These are phyloP conservation scores for Poeciliopsis turneri DNA, from an alignment of 2,797 vertebrate species.

Conservation along the genomic window DNA sequence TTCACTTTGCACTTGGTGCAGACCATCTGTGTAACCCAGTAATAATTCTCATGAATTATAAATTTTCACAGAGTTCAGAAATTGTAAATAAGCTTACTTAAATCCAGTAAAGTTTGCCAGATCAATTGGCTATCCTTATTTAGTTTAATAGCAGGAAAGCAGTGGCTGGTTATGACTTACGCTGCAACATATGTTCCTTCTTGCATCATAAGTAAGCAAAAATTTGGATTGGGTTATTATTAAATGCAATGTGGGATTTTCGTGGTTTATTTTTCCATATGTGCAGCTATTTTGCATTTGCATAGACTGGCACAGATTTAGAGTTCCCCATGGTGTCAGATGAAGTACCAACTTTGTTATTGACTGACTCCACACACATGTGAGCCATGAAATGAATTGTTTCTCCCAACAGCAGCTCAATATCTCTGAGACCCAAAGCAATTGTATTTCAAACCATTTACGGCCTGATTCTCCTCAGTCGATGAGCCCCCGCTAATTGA, in stretches of 20 bases:
- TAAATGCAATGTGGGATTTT: background rate
- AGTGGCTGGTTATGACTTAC: background rate
- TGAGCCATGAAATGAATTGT: constrained; percentile 20
- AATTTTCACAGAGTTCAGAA: constrained; percentile 1
- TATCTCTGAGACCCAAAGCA: constrained; percentile 22
- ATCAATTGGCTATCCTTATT: background rate
- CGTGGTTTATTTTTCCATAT: background rate
- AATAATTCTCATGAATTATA: constrained; percentile 2
- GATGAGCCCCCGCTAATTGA: constrained; percentile 34
- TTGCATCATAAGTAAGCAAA: background rate
- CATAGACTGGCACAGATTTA: constrained; percentile 37
- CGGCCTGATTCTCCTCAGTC: constrained; percentile 21
- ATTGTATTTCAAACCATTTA: constrained; percentile 34
- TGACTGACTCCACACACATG: constrained; percentile 26
- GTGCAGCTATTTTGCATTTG: constrained; percentile 28
- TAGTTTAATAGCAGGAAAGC: background rate
- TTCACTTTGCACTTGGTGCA: background rate
- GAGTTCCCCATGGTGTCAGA: constrained; percentile 25
- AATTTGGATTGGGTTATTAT: background rate
- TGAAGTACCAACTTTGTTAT: constrained; percentile 39
- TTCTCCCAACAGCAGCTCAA: constrained; percentile 27
- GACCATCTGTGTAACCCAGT: background rate
- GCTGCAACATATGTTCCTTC: background rate
- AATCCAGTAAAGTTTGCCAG: background rate
- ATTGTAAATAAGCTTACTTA: constrained; percentile 3